Percentiles rank a stretch among this genome's conserved stretches.
Evolutionary conservation across 92 coral and sea anemone species (phyloP).

Genomic region (Palythoa grandis): DNA sequence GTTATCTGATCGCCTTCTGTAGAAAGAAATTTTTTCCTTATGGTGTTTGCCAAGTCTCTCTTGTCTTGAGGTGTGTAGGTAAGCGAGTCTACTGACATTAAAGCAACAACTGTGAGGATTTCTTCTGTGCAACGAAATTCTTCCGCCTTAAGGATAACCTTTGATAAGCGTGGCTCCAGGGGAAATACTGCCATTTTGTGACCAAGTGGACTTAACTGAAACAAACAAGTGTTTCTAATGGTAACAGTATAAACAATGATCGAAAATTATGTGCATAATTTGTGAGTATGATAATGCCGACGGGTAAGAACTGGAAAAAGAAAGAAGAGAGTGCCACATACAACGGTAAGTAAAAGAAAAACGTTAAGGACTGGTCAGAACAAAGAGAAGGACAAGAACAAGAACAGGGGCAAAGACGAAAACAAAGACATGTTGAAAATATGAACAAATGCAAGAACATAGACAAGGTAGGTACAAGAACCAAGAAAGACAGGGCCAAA

Average conservation of each 20-base stretch:
- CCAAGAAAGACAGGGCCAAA: too few species aligned
- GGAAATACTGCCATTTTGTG: constrained; percentile 90
- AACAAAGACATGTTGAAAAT: neutral
- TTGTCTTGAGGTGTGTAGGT: constrained; percentile 94
- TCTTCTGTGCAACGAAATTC: constrained; percentile 90
- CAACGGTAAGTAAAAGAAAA: neutral
- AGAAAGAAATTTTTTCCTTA: constrained; percentile 89
- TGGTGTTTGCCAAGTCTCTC: constrained; percentile 84
- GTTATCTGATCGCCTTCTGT: constrained; percentile 97
- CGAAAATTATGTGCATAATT: neutral
- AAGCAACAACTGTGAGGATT: constrained; percentile 84
- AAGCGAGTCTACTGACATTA: constrained; percentile 91
- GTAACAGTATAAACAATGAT: neutral
- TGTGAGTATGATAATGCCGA: neutral
- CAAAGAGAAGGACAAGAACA: neutral
- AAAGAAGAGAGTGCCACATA: neutral
- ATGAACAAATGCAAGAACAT: neutral
- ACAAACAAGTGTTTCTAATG: neutral
- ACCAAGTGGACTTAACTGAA: constrained; percentile 81
- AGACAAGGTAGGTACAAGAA: neutral
- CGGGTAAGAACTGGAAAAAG: neutral
- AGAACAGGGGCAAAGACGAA: neutral
- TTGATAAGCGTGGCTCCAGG: constrained; percentile 91
- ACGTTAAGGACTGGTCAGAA: neutral
- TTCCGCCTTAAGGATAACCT: constrained; percentile 76